Conservation (phyloP, 2,888 invertebrate species). For the Laspeyria flexula region DNA sequence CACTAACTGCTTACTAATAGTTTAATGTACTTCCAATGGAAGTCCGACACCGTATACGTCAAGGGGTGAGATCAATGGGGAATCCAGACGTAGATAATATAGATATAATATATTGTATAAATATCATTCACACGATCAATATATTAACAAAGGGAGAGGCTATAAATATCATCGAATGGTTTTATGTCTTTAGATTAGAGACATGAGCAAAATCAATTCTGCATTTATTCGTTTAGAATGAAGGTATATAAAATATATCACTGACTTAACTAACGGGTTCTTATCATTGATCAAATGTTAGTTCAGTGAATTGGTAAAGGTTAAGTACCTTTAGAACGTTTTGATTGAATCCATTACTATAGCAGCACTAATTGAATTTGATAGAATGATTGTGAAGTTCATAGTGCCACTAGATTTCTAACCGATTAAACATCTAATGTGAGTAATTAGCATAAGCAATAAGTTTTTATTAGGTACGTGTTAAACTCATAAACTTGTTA, state of each 20-base stretch:
- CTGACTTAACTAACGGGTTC: not conserved
- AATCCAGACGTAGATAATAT: conserved; percentile 18
- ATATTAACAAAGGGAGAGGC: not conserved
- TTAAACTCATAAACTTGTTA: conserved; percentile 3
- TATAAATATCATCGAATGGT: not conserved
- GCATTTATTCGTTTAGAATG: not conserved
- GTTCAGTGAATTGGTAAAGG: not conserved
- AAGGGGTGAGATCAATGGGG: conserved; percentile 49
- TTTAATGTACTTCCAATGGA: conserved; percentile 75
- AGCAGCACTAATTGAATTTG: not conserved
- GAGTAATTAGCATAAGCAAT: conserved; percentile 15
- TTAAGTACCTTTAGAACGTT: not conserved
- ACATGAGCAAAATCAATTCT: not conserved
- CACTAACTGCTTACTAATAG: conserved; percentile 76
- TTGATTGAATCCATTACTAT: not conserved
- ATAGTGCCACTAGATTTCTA: conserved; percentile 1
- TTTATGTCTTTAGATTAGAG: too few relatives aligned
- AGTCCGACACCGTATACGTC: conserved; percentile 56
- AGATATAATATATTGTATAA: conserved; percentile 10
- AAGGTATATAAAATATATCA: not conserved
- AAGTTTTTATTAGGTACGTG: conserved; percentile 9
- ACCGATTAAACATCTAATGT: conserved; percentile 14
- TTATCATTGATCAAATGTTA: not conserved
- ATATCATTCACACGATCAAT: conserved; percentile 1
- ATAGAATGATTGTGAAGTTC: not conserved